Conservation (phyloP, 2,113 vertebrate genomes). For the Cricetomys ansorgei region DNA sequence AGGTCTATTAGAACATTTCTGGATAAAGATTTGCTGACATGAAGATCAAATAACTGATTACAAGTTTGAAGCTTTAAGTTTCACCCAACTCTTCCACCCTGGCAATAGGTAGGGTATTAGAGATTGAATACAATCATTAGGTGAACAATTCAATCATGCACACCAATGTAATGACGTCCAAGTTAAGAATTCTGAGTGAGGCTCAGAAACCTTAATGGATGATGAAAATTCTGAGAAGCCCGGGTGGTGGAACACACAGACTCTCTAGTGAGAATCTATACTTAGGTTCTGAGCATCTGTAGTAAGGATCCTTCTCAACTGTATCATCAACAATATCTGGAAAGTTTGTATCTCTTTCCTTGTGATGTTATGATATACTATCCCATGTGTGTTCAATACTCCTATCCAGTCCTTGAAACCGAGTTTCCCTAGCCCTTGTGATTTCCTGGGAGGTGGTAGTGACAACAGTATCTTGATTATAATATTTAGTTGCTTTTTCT, state of each 20-base stretch:
- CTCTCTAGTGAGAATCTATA: neutral
- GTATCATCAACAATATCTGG: neutral
- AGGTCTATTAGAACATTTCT: neutral
- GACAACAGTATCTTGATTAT: neutral
- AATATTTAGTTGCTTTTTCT: neutral
- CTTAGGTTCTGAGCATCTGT: neutral
- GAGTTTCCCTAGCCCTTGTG: neutral
- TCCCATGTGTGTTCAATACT: neutral
- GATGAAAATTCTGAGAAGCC: neutral
- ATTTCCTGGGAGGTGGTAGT: neutral
- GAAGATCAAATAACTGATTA: neutral
- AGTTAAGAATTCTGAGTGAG: neutral
- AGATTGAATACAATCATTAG: neutral
- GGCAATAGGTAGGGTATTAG: rapidly evolving
- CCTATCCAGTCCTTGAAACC: neutral
- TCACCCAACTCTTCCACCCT: neutral
- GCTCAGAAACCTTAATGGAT: neutral
- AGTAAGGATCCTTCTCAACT: neutral
- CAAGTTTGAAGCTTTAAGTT: neutral
- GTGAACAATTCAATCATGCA: neutral
- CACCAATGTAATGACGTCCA: neutral
- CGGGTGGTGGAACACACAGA: neutral
- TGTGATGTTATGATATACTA: neutral
- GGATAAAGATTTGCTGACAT: neutral
- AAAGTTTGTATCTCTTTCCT: no score